Conservation (phyloP, 2,797 vertebrate species). For the Peromyscus aztecus region DNA sequence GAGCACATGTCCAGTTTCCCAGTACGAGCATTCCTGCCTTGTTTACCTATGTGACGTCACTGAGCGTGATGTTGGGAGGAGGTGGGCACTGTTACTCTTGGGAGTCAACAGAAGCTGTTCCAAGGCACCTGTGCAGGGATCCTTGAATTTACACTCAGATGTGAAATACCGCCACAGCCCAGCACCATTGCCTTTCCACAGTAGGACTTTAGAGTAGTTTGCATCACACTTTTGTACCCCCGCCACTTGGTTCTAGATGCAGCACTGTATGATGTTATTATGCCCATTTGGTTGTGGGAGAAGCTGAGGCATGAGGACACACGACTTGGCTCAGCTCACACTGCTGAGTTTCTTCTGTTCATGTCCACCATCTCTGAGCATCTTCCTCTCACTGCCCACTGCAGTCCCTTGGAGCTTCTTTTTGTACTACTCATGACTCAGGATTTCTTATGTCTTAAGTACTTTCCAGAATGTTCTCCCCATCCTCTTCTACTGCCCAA, state of each 20-base stretch:
- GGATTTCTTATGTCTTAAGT: neutral
- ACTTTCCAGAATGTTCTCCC: neutral
- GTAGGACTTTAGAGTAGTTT: neutral
- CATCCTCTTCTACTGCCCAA: neutral
- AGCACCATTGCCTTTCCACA: neutral
- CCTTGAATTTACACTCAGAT: neutral
- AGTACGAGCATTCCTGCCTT: neutral
- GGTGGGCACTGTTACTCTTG: neutral
- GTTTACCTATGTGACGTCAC: neutral
- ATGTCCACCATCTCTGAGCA: neutral
- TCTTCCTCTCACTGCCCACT: neutral
- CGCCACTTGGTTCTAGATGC: neutral
- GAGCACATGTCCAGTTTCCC: neutral
- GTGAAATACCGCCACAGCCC: neutral
- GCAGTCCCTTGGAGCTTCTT: neutral
- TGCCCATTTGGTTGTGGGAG: neutral
- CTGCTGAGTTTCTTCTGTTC: neutral
- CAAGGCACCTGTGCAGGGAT: neutral
- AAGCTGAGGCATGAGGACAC: neutral
- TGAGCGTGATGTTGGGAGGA: constrained; percentile 7
- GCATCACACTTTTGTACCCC: neutral
- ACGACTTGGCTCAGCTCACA: neutral
- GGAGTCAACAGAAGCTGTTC: neutral
- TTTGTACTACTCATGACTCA: neutral
- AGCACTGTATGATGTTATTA: neutral